Evolutionary conservation across 2,888 invertebrate genomes (phyloP), one percentile per base, ranked within the genome.

Genomic region (Trimorus sp.): DNA sequence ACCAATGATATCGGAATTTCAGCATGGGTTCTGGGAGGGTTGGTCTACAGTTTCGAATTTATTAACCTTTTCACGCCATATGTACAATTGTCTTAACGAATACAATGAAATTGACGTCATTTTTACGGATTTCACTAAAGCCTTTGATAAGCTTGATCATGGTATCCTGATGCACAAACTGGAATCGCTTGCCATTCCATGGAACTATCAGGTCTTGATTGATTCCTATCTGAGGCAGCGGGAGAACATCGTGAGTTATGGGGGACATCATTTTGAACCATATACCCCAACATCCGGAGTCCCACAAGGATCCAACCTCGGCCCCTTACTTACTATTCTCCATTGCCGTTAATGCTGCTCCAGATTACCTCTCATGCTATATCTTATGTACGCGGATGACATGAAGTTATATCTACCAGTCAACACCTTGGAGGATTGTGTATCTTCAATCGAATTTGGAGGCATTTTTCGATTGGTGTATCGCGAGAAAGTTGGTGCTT

Each of bases 261-360:
- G n/a, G n/a, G n/a, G n/a, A n/a, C n/a, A n/a, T n/a, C n/a, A n/a
- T 0, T 68, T 56, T 7, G 8, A 16, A 26, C 1, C 1, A 11
- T 68, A 12, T 56, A 1, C 9, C 7, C 8, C 68, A 16, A 42
- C 16, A 1, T 56, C 68, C 1, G 68, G 68, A 11, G 56, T 68
- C 6, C 68, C 68, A 0, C 68, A 68, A 12, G 68, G 54, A n/a
- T 56, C 68, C 7, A 68, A 68, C 12, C 7, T 68, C 0, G 56
- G 56, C 3, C 45, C 45, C 0, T 7, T 68, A 56, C 40, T 66
- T n/a, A n/a, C n/a, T n/a, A 1, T 66, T 54, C 14, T 12, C 54
- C 4, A 14, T 66, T 12, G 26, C 42, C 1, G n/a, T 68, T 0
- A 68, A 68, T 68, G 56, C 54, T 15, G 7, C 45, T 0, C 45